Evolutionary conservation across 2,113 vertebrate genomes (phyloP), one percentile per base, ranked within the genome.

Genomic region (Okapia johnstoni): DNA sequence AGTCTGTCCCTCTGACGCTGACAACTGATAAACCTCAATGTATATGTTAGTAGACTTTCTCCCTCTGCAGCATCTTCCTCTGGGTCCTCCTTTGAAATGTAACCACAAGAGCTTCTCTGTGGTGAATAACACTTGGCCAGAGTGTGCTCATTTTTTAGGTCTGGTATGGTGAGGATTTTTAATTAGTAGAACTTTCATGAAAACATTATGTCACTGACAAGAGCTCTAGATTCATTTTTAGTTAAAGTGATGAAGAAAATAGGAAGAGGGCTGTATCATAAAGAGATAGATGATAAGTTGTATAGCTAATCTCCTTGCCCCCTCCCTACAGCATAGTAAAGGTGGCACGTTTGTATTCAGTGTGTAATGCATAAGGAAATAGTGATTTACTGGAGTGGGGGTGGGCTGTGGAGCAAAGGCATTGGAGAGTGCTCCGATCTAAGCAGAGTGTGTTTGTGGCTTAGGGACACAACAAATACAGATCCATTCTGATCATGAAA

Each of bases 101-200:
- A 93, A 96, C 95, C 95, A 98, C 96, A 98, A 98, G 97, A 98
- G 98, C 86, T 93, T 96, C 94, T 98, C 97, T 97, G 97, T 98
- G 96, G 97, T 93, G 97, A 96, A 98, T 93, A 96, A 70, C 52
- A 70, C 90, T 97, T 98, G 97, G 79, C 86, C 93, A 66, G 84
- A 95, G 92, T 86, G 94, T 98, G 97, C 94, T 6, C 46, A 96
- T 73, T 93, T 97, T 98, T 98, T 97, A 97, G 79, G 97, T 83
- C 57, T 96, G 94, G 93, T 93, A 95, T 98, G 97, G 94, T 96
- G 95, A 96, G 58, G 95, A 98, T 98, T 98, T 98, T 88, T 93
- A 97, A 95, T 97, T 96, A 97, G 30, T 85, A 63, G 96, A 98
- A 98, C 98, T 99, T 99, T 96, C 96, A 54, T 97, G 94, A 98